phyloP scores from a whole-genome alignment of 2,113 vertebrate genomes.

The Drymodes brunneopygia region DNA sequence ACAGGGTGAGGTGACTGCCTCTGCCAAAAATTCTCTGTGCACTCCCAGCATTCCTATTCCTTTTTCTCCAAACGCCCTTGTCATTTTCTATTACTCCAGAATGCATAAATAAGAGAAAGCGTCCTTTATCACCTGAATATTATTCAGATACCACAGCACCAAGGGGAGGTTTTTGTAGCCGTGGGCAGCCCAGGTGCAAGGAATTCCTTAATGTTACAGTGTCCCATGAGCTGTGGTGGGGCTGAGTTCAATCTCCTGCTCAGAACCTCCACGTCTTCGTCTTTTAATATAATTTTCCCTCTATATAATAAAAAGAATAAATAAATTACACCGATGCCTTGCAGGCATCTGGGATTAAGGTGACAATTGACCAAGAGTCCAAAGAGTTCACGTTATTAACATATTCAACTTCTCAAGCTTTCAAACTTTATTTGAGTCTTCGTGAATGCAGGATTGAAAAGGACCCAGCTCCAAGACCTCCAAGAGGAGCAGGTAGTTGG shows the following conservation, averaged over 20 bases:
- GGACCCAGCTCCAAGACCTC: neutral
- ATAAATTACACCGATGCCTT: slow-evolving; percentile 49
- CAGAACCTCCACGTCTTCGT: slow-evolving; percentile 11
- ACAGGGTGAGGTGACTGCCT: neutral
- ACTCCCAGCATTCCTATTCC: neutral
- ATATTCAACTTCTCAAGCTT: slow-evolving; percentile 1
- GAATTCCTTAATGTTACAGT: slow-evolving; percentile 58
- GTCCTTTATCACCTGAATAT: slow-evolving; percentile 63
- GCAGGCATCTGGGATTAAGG: slow-evolving; percentile 61
- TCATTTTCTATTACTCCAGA: slow-evolving; percentile 41
- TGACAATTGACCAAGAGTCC: slow-evolving; percentile 62
- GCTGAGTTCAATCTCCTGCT: slow-evolving; percentile 19
- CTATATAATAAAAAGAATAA: slow-evolving; percentile 69
- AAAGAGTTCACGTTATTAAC: slow-evolving; percentile 49
- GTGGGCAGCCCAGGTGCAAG: slow-evolving; percentile 11
- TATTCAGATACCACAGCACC: slow-evolving; percentile 31
- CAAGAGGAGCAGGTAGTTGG: neutral
- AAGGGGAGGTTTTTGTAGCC: slow-evolving; percentile 55
- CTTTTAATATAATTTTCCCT: slow-evolving; percentile 64
- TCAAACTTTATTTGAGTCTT: slow-evolving; percentile 52
- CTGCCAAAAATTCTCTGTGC: neutral
- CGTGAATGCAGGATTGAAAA: neutral
- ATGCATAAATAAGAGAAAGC: slow-evolving; percentile 55
- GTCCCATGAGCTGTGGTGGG: neutral
- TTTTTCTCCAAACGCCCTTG: slow-evolving; percentile 35